Base-by-base conservation (phyloP, 2,113 vertebrate species). In the Scomber colias region DNA sequence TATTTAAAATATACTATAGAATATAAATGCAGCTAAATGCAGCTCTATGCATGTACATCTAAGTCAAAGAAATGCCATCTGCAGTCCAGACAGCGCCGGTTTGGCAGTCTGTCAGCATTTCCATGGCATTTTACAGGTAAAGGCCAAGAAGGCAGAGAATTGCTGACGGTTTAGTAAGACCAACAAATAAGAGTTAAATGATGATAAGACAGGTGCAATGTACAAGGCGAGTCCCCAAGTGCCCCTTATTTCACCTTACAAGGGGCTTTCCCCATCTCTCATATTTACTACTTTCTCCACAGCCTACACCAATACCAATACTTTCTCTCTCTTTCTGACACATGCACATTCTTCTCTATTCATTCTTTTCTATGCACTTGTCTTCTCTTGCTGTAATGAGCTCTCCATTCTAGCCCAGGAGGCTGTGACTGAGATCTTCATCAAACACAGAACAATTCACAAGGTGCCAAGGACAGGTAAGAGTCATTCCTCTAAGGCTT, bases 181-280 rank as follows among this genome's bases (percentile, higher is more conserved):
- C 87, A 85, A 91, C 91, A 94, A 93, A 91, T 91, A 87, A 89
- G 81, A 90, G 83, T 86, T 88, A 90, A 92, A 93, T 84, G 81
- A 89, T 89, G 84, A 92, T 90, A 73, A 89, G 88, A 87, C 85
- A 87, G 90, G 81, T 83, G 81, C 76, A 64, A 76, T 83, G 82
- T 86, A 82, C 71, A 85, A 59, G n/a, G 55, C 51, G 0, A 79
- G 82, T 88, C 79, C 84, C 82, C 67, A 57, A 83, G 79, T 82
- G 75, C n/a, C 87, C 79, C 84, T 85, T 89, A 87, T 82, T 91
- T 87, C 85, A 89, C 83, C 90, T 86, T 78, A 87, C 81, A 84
- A 92, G 62, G 83, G 88, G 72, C 56, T 87, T 90, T 90, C 68
- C 83, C 79, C 77, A 89, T 93, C 74, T 35, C 63, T 90, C 85